phyloP scores from a whole-genome alignment of 2,797 vertebrate species.

The Onychomys torridus region DNA sequence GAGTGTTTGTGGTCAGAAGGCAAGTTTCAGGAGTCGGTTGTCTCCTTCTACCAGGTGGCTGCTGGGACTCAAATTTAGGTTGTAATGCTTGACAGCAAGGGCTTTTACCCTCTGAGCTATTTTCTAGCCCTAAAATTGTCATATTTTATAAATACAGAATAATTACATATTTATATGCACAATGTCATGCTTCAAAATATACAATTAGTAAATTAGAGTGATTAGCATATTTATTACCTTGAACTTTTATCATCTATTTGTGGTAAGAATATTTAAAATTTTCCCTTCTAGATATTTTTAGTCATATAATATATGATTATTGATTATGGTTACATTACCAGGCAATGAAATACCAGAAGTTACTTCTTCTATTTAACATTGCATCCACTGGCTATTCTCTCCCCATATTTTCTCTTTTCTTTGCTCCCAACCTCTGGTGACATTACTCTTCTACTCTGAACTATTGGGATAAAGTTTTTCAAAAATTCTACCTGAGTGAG shows the following conservation, averaged over 20 bases:
- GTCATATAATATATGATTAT: not conserved
- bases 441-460: not conserved
- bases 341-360: not conserved
- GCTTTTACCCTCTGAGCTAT: not conserved
- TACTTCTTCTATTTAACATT: not conserved
- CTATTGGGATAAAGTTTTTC: not conserved
- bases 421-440: not conserved
- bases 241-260: not conserved
- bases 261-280: not conserved
- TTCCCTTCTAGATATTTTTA: not conserved
- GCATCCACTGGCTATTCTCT: not conserved
- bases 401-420: not conserved
- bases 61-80: not conserved
- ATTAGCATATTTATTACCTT: not conserved
- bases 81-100: not conserved
- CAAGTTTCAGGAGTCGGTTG: not conserved
- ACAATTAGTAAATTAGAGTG: not conserved
- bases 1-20: not conserved
- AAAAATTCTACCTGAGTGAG: not conserved
- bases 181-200: not conserved
- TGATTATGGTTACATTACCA: not conserved
- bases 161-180: not conserved
- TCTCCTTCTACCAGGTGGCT: not conserved
- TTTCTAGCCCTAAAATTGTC: not conserved
- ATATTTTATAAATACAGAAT: not conserved